A percentile compares a stretch with the other conserved stretches of the same genome.
phyloP scores from a whole-genome alignment of 2,797 vertebrate species.

The Rhodeus uyekii region DNA sequence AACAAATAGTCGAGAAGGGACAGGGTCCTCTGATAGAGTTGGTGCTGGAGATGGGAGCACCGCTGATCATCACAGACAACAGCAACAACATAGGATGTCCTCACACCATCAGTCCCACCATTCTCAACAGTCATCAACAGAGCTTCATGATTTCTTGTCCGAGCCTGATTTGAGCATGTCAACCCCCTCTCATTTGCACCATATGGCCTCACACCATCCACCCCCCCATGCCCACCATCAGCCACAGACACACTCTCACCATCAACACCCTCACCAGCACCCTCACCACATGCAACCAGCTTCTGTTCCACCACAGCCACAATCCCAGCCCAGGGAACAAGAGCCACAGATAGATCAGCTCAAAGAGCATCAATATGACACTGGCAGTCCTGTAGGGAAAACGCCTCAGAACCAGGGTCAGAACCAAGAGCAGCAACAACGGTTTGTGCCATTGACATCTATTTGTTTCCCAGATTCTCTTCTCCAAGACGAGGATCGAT shows the following conservation, averaged over 20 bases:
- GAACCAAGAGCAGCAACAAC: conserved; percentile 76
- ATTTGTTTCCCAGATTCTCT: conserved; percentile 92
- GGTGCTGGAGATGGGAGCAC: conserved; percentile 62
- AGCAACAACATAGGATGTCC: conserved; percentile 63
- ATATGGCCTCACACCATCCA: conserved; percentile 67
- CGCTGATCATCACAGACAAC: conserved; percentile 69
- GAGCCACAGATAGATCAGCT: conserved; percentile 76
- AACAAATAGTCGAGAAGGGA: conserved; percentile 65
- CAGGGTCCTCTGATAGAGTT: conserved; percentile 64
- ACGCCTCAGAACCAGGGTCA: conserved; percentile 67
- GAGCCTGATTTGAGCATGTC: conserved; percentile 74
- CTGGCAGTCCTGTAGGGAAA: conserved; percentile 70
- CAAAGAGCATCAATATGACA: conserved; percentile 82
- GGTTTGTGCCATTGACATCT: conserved; percentile 85
- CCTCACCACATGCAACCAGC: conserved; percentile 58
- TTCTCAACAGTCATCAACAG: conserved; percentile 67
- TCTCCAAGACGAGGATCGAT: conserved; percentile 87
- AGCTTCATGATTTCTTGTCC: conserved; percentile 75
- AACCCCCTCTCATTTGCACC: conserved; percentile 71
- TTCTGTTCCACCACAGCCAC: conserved; percentile 52
- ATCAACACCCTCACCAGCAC: conserved; percentile 68
- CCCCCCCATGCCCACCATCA: conserved; percentile 67
- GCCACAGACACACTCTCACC: conserved; percentile 69
- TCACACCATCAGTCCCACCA: conserved; percentile 69
- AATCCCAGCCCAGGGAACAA: conserved; percentile 65